Percentiles rank a stretch among this genome's conserved stretches.
Conservation (phyloP, 1,140 invertebrate species). For the Melanaphis sacchari region DNA sequence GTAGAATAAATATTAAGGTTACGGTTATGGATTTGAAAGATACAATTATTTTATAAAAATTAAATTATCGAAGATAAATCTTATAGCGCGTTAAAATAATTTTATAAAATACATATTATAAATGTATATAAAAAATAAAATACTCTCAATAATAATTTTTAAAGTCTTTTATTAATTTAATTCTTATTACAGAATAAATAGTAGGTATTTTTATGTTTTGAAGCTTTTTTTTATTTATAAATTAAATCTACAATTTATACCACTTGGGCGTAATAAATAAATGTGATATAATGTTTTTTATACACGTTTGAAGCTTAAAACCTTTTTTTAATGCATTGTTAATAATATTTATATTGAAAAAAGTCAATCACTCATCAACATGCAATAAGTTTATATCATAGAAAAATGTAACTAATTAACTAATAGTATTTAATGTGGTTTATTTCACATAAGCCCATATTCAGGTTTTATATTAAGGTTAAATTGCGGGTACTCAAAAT, state of each 20-base stretch:
- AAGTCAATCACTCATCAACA: background rate
- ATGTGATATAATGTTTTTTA: too few species aligned
- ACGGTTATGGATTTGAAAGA: background rate
- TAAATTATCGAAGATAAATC: background rate
- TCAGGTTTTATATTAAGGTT: background rate
- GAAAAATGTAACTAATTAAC: background rate
- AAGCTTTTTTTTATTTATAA: too few species aligned
- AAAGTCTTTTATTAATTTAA: background rate
- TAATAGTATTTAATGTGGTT: background rate
- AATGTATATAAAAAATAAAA: background rate
- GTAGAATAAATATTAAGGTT: background rate
- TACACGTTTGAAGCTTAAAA: background rate
- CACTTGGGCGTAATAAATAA: too few species aligned
- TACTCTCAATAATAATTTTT: background rate
- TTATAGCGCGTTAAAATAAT: background rate
- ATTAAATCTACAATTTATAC: too few species aligned
- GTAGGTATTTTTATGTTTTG: too few species aligned
- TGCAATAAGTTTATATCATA: background rate
- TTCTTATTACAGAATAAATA: background rate
- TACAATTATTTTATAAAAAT: background rate
- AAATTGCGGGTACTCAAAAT: background rate
- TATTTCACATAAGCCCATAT: background rate
- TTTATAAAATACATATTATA: background rate
- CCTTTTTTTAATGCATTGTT: background rate
- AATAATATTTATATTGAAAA: background rate